A percentile compares a stretch with the other conserved stretches of the same genome.
These are phyloP conservation scores for Wasmannia auropunctata DNA, from an alignment of 1,140 invertebrate genomes.

Conservation along the genomic window DNA sequence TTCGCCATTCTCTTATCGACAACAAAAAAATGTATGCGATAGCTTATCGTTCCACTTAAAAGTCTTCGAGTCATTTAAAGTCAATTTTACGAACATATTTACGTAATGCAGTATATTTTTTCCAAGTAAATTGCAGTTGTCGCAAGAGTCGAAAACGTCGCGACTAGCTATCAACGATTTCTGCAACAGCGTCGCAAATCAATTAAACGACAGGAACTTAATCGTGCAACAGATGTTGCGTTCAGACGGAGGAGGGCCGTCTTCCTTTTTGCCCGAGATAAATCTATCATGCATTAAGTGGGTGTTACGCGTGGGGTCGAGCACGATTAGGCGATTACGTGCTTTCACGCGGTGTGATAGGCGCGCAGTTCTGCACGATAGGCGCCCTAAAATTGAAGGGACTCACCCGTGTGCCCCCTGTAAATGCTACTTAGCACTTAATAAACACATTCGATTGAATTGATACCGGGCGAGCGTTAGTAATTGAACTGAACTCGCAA, in stretches of 20 bases:
- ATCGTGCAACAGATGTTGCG: constrained; percentile 62
- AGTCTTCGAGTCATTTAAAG: neutral
- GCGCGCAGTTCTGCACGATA: constrained; percentile 10
- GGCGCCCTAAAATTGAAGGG: neutral
- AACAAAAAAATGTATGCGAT: constrained; percentile 1
- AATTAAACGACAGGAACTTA: constrained; percentile 3
- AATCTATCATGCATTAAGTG: constrained; percentile 66
- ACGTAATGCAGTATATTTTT: neutral
- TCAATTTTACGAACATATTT: constrained; percentile 4
- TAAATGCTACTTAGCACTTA: constrained; percentile 23
- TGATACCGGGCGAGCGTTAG: neutral
- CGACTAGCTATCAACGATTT: neutral
- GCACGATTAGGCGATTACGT: constrained; percentile 60
- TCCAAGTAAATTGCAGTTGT: neutral
- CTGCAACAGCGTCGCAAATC: constrained; percentile 11
- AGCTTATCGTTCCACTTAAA: constrained; percentile 28
- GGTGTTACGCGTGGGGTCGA: constrained; percentile 58
- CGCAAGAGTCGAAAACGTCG: neutral
- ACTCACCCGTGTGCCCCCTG: constrained; percentile 14
- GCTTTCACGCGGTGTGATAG: constrained; percentile 44
- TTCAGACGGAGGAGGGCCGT: constrained; percentile 32
- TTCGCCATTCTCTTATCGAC: neutral
- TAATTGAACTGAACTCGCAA: neutral
- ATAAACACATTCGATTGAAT: constrained; percentile 61
- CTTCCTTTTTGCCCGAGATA: constrained; percentile 51